Conservation (phyloP, 1,140 invertebrate species). For the Parapsyche elsis region DNA sequence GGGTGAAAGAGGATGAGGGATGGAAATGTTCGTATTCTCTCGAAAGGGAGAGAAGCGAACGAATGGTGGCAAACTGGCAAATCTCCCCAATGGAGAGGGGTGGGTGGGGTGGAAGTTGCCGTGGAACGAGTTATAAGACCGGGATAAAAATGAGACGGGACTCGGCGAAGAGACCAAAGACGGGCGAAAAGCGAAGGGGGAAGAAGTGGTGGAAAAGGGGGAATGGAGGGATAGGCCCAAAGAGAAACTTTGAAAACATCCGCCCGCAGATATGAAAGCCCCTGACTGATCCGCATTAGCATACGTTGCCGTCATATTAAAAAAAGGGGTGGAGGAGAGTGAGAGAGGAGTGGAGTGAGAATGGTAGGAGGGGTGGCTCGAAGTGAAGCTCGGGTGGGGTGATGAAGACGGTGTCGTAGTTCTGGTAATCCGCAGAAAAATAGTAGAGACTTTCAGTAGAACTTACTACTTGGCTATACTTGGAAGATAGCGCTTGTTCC, state of each 20-base stretch:
- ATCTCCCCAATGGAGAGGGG: not conserved
- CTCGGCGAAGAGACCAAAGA: not conserved
- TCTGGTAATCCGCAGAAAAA: no score
- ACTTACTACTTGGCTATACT: no score
- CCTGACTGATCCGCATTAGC: constrained; percentile 5
- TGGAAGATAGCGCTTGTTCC: no score
- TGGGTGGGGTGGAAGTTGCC: not conserved
- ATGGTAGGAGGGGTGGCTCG: not conserved
- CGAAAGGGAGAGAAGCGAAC: not conserved
- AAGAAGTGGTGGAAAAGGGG: no score
- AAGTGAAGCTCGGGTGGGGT: not conserved
- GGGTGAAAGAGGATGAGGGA: not conserved
- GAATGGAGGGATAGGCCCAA: not conserved
- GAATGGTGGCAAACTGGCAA: not conserved
- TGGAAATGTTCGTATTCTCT: not conserved
- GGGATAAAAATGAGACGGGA: constrained; percentile 10
- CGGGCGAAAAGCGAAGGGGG: no score
- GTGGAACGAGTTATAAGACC: not conserved
- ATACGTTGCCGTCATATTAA: constrained; percentile 11
- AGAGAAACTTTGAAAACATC: constrained; percentile 4
- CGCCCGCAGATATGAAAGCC: constrained; percentile 1
- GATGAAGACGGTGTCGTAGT: no score
- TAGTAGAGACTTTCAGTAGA: no score
- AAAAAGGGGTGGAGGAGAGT: not conserved
- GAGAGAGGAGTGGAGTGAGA: not conserved